Evolutionary conservation across 2,888 invertebrate genomes (phyloP).

Genomic region (Archaeoteleia sp.): DNA sequence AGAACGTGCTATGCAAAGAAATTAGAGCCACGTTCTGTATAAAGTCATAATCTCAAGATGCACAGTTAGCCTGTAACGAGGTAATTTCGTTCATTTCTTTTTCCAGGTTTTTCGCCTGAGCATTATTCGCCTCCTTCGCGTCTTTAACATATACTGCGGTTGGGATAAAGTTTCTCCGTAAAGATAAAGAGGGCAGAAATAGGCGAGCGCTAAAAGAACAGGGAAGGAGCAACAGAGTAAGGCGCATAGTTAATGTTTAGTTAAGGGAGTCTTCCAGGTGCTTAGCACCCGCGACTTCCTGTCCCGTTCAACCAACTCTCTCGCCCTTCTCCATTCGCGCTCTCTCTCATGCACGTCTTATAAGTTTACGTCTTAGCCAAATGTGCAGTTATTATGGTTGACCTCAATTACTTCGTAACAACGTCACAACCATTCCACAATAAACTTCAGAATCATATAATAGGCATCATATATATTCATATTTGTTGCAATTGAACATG

Average conservation of each 20-base stretch:
- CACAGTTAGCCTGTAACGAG: constrained; percentile 30
- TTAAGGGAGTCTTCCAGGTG: constrained; percentile 42
- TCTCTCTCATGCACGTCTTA: too few relatives aligned
- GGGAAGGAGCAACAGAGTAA: constrained; percentile 28
- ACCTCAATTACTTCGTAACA: constrained; percentile 26
- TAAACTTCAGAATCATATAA: too few relatives aligned
- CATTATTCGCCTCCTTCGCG: constrained; percentile 30
- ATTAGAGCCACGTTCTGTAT: constrained; percentile 32
- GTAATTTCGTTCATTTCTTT: constrained; percentile 31
- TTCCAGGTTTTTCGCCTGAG: constrained; percentile 10
- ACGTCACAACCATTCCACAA: too few relatives aligned
- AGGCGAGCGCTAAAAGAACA: constrained; percentile 23
- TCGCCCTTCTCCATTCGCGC: too few relatives aligned
- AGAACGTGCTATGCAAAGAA: constrained; percentile 27
- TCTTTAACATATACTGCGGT: constrained; percentile 28
- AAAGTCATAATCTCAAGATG: constrained; percentile 38
- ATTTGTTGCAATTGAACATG: too few relatives aligned
- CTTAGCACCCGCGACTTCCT: constrained; percentile 42
- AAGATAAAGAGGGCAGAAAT: constrained; percentile 33
- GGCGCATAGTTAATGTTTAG: constrained; percentile 46
- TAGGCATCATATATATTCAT: too few relatives aligned
- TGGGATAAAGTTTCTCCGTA: constrained; percentile 29
- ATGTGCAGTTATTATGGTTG: constrained; percentile 39
- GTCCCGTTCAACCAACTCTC: constrained; percentile 25
- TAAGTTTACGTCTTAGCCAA: constrained; percentile 41